Evolutionary conservation across 2,888 invertebrate genomes (phyloP).

Genomic region (Phortica okadai): DNA sequence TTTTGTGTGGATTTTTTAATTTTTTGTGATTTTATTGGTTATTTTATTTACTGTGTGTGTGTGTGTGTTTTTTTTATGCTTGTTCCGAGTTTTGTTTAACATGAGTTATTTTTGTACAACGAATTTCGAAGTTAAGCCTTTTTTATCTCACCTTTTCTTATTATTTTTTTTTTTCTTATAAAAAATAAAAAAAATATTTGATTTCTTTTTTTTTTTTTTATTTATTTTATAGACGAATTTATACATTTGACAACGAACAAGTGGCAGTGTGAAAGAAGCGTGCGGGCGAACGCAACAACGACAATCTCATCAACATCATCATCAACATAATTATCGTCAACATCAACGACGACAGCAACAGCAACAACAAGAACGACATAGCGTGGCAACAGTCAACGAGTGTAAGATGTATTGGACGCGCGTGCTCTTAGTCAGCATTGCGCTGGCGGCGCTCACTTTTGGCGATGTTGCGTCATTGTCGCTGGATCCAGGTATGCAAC

Average conservation of each 20-base stretch:
- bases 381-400: slow-evolving; percentile 35
- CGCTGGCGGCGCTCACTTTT: slow-evolving; percentile 62
- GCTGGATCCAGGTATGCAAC: slow-evolving; percentile 75
- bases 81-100: slow-evolving; percentile 3
- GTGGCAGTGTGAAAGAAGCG: background rate
- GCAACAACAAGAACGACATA: slow-evolving; percentile 37
- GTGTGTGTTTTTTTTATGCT: background rate
- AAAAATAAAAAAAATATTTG: background rate
- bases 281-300: background rate
- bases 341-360: slow-evolving; percentile 11
- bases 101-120: slow-evolving; percentile 13
- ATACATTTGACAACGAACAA: slow-evolving; percentile 17
- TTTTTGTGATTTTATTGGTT: slow-evolving; percentile 22
- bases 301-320: background rate
- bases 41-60: slow-evolving; percentile 14
- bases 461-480: slow-evolving; percentile 73
- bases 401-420: slow-evolving; percentile 70
- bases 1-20: slow-evolving; percentile 4
- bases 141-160: background rate
- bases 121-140: background rate
- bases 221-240: slow-evolving; percentile 24
- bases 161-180: background rate
- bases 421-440: slow-evolving; percentile 62
- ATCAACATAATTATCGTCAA: slow-evolving; percentile 10
- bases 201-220: background rate